Conservation (phyloP, 2,888 invertebrate genomes). For the Zaprionus bogoriensis region DNA sequence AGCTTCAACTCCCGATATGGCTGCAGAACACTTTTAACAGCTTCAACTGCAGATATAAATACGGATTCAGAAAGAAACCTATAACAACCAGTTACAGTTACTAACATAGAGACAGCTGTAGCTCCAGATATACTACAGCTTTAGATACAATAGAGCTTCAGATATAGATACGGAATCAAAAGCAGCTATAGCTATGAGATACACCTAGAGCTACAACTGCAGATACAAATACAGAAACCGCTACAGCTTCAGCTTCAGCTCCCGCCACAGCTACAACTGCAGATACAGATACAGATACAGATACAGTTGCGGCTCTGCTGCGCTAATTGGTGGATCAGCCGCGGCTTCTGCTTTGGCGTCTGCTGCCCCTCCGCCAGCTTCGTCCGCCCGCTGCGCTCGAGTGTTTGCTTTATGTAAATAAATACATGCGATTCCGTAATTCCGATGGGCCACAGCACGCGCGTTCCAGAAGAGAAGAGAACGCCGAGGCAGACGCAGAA, state of each 20-base stretch:
- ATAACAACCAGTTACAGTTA: too few species aligned
- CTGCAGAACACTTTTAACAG: too few species aligned
- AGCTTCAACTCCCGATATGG: too few species aligned
- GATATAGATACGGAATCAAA: slow-evolving; percentile 15
- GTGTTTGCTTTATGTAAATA: slow-evolving; percentile 53
- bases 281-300: slow-evolving; percentile 7
- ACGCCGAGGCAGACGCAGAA: neutral
- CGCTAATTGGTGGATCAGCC: slow-evolving; percentile 66
- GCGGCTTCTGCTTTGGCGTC: slow-evolving; percentile 19
- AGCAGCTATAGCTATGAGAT: too few species aligned
- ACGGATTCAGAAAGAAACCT: too few species aligned
- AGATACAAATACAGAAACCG: slow-evolving; percentile 8
- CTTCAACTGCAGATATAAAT: too few species aligned
- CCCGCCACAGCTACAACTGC: neutral
- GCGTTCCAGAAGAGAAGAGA: slow-evolving; percentile 35
- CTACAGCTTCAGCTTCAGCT: slow-evolving; percentile 8
- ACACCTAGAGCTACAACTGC: neutral
- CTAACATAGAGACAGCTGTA: too few species aligned
- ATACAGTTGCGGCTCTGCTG: slow-evolving; percentile 20
- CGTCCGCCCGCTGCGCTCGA: neutral
- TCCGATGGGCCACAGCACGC: slow-evolving; percentile 56
- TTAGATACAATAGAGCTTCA: neutral
- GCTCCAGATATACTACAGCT: too few species aligned
- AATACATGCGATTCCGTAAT: slow-evolving; percentile 35
- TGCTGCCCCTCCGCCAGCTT: neutral